A percentile compares a stretch with the other conserved stretches of the same genome.
Conservation (phyloP, 1,140 invertebrate species). For the Bombus superbus region DNA sequence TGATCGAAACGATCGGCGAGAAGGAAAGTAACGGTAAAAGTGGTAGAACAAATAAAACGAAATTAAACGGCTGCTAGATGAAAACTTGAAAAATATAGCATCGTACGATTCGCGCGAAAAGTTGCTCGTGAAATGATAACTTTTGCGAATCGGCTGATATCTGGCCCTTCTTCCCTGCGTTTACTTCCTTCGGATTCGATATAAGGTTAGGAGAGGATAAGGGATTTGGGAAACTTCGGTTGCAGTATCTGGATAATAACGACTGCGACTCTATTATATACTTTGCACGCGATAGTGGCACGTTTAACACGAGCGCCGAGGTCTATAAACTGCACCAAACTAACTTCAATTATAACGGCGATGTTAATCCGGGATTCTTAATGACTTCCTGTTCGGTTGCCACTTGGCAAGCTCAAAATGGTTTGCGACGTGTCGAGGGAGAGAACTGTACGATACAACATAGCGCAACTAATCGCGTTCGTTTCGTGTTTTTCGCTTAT, state of each 20-base stretch:
- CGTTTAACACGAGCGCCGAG: neutral
- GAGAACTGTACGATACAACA: neutral
- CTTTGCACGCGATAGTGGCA: constrained; percentile 19
- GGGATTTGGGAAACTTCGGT: constrained; percentile 11
- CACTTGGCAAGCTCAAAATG: constrained; percentile 1
- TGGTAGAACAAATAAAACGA: no score
- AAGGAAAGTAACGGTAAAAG: no score
- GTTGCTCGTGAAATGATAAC: neutral
- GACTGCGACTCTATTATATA: constrained; percentile 26
- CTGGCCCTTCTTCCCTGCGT: neutral
- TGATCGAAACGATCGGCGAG: neutral
- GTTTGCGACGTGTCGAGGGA: neutral
- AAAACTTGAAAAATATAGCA: no score
- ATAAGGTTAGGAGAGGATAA: constrained; percentile 3
- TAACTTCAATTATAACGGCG: constrained; percentile 20
- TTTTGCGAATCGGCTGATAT: neutral
- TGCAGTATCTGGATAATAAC: constrained; percentile 15
- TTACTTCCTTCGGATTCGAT: neutral
- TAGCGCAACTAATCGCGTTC: no score
- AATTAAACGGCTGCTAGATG: no score
- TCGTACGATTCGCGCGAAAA: no score
- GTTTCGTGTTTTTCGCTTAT: no score
- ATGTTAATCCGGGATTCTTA: constrained; percentile 26
- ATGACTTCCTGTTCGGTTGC: constrained; percentile 22
- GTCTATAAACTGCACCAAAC: constrained; percentile 17